These are phyloP conservation scores for Tryphoninae sp. DNA, from an alignment of 2,888 invertebrate species.

Conservation along the genomic window DNA sequence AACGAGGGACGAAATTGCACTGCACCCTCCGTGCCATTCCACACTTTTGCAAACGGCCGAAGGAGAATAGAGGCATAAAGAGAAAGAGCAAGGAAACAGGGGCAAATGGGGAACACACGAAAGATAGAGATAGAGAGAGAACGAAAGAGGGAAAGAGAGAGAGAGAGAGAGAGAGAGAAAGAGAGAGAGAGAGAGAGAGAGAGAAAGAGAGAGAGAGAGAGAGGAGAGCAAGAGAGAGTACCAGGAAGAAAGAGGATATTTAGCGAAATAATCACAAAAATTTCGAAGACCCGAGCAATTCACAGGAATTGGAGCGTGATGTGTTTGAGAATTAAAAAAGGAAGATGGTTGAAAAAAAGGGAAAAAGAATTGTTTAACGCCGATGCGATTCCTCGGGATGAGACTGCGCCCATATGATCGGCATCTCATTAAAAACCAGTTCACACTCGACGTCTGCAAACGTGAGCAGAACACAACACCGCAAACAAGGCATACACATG, in stretches of 20 bases:
- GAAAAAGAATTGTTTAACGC: slow-evolving; percentile 26
- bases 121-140: slow-evolving; percentile 17
- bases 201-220: slow-evolving; percentile 9
- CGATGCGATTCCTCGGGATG: slow-evolving; percentile 56
- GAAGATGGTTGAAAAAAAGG: slow-evolving; percentile 53
- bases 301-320: slow-evolving; percentile 51
- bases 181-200: slow-evolving; percentile 30
- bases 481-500: slow-evolving; percentile 57
- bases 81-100: slow-evolving; percentile 30
- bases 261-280: slow-evolving; percentile 42
- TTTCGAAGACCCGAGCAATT: slow-evolving; percentile 10
- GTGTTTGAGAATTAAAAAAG: slow-evolving; percentile 14
- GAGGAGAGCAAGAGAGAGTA: slow-evolving; percentile 23
- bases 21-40: slow-evolving; percentile 50
- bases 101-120: background rate
- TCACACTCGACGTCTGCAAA: slow-evolving; percentile 62
- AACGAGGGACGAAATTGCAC: slow-evolving; percentile 55
- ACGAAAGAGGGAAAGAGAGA: slow-evolving; percentile 43
- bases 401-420: slow-evolving; percentile 75
- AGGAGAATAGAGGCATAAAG: slow-evolving; percentile 49
- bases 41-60: slow-evolving; percentile 52
- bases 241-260: slow-evolving; percentile 31
- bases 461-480: background rate
- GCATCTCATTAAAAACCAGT: slow-evolving; percentile 73
- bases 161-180: slow-evolving; percentile 35